Evolutionary conservation across 2,888 invertebrate species (phyloP).

Genomic region (Tupiocoris notatus): DNA sequence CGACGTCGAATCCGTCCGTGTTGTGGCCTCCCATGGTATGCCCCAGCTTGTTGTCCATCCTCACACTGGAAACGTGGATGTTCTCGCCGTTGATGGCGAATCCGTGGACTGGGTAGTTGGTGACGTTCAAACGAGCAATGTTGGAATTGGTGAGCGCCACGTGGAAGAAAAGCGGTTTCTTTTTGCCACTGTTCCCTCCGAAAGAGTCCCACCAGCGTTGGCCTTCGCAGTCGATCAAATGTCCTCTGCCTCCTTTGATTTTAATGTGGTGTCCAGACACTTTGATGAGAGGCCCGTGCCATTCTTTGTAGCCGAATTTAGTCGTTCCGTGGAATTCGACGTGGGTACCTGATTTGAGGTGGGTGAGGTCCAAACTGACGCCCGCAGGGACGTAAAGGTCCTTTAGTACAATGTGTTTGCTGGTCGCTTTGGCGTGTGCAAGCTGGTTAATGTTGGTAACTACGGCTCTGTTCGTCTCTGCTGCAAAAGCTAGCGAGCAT

Average conservation of each 20-base stretch:
- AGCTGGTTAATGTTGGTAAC: conserved; percentile 11
- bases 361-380: neutral
- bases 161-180: conserved; percentile 18
- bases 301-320: conserved; percentile 28
- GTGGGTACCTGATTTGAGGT: neutral
- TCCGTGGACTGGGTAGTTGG: neutral
- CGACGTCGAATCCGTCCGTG: conserved; percentile 28
- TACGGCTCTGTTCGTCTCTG: neutral
- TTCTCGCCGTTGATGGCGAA: conserved; percentile 23
- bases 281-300: conserved; percentile 3
- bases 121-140: neutral
- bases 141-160: neutral
- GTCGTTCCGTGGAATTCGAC: conserved; percentile 3
- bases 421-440: neutral
- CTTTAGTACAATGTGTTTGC: neutral
- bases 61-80: neutral
- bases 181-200: conserved; percentile 29
- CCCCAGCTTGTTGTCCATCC: neutral
- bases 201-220: conserved; percentile 24
- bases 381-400: conserved; percentile 18
- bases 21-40: conserved; percentile 19
- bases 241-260: neutral
- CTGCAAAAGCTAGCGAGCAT: too few relatives aligned
- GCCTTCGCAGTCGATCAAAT: conserved; percentile 23
- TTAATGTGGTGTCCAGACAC: conserved; percentile 12